A percentile compares a stretch with the other conserved stretches of the same genome.
Conservation (phyloP, 2,888 invertebrate species). For the Nymphalis urticae region DNA sequence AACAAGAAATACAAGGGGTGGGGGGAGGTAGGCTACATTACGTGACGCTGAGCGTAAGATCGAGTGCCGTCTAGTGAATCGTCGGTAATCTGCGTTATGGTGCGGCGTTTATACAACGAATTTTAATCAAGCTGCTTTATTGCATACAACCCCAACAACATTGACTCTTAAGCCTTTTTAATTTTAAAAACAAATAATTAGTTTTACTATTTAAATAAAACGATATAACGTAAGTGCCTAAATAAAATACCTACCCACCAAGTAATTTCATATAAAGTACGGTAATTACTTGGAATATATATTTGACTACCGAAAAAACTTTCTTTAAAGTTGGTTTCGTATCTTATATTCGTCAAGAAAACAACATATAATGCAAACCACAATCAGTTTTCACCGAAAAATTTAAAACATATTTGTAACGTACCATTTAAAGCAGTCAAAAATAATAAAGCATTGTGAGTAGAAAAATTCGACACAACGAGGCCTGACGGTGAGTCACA, state of each 20-base stretch:
- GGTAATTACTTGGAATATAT: neutral
- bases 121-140: constrained; percentile 1
- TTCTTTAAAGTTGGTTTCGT: neutral
- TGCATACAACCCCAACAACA: neutral
- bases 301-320: neutral
- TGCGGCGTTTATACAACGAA: constrained; percentile 50
- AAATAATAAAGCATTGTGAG: constrained; percentile 37
- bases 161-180: neutral
- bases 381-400: neutral
- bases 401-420: constrained; percentile 10
- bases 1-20: constrained; percentile 26
- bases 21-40: constrained; percentile 58
- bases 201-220: too few relatives aligned
- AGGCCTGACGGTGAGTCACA: constrained; percentile 64
- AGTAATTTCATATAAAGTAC: neutral
- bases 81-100: constrained; percentile 59
- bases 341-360: neutral
- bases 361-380: neutral
- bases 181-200: neutral
- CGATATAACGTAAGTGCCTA: too few relatives aligned
- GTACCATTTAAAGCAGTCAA: constrained; percentile 21
- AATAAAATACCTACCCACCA: neutral
- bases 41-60: constrained; percentile 66
- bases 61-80: constrained; percentile 70
- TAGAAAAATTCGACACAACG: constrained; percentile 51